Percentiles rank a stretch among this genome's conserved stretches.
Evolutionary conservation across 2,113 vertebrate genomes (phyloP).

Genomic region (Nematolebias whitei): DNA sequence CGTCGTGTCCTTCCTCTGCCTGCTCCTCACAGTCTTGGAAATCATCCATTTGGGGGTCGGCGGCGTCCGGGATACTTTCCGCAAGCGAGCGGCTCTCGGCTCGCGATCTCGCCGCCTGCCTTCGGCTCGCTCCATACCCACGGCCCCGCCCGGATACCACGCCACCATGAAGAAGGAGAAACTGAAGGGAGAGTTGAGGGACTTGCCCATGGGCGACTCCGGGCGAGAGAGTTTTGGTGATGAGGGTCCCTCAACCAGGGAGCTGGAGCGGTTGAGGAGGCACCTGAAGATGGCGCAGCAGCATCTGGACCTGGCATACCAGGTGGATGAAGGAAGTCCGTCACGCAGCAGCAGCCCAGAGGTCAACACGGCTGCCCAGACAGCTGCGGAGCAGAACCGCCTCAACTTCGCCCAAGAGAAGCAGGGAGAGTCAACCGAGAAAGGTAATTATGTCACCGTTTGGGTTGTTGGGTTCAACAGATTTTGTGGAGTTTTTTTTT

Average conservation of each 20-base stretch:
- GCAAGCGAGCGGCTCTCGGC: constrained; percentile 36
- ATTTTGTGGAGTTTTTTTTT: too few relatives aligned
- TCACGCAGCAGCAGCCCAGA: constrained; percentile 86
- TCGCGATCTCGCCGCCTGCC: constrained; percentile 38
- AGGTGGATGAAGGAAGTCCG: constrained; percentile 74
- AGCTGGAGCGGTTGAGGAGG: constrained; percentile 81
- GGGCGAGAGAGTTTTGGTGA: constrained; percentile 72
- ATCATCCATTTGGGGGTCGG: constrained; percentile 85
- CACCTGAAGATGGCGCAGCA: constrained; percentile 88
- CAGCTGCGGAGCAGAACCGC: constrained; percentile 85
- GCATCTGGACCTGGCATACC: constrained; percentile 87
- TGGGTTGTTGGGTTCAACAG: not conserved
- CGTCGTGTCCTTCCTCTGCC: constrained; percentile 85
- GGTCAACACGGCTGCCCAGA: constrained; percentile 74
- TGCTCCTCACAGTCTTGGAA: constrained; percentile 85
- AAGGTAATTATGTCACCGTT: constrained; percentile 66
- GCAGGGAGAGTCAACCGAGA: constrained; percentile 75
- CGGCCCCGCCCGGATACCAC: constrained; percentile 84
- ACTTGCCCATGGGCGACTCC: constrained; percentile 63
- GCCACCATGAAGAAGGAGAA: constrained; percentile 81
- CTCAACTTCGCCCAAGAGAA: constrained; percentile 89
- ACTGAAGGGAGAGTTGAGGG: constrained; percentile 71
- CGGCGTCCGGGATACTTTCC: constrained; percentile 82
- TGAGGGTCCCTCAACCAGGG: constrained; percentile 56
- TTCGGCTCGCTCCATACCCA: constrained; percentile 38